Base-by-base conservation (phyloP, 1,140 invertebrate species). In the Tetraneura akinire region DNA sequence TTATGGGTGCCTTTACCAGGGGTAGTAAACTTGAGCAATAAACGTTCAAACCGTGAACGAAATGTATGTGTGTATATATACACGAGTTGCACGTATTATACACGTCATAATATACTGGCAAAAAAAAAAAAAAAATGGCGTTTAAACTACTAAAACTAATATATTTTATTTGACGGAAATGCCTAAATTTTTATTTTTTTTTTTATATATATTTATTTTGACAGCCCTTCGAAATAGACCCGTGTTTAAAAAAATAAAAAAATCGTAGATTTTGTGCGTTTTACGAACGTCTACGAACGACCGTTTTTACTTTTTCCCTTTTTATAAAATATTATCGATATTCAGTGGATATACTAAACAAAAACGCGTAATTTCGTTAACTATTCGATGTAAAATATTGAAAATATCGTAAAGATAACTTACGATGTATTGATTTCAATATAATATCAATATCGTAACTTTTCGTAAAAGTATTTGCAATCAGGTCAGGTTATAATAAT, bases 21-120 rank as follows among this genome's bases (percentile, higher is more conserved):
- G 29, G 51, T 57, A 57, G 51, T 74, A 74, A 74, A 74, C 51
- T 74, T 74, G 32, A 53, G 71, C 51, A 74, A 74, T 74, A 74
- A 74, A 74, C 51, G 29, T 74, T 32, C 71, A 5, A 49, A 55
- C 71, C 26, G 71, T 74, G 13, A 74, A 74, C 49, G 11, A 51
- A 29, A 73, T 49, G 32, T n/a, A 47, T 55, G 13, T 55, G 21
- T 55, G 23, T 55, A 23, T 13, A n/a, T 51, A 21, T 11, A 4
- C 26, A 3, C 29, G 18, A 10, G 32, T 11, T n/a, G 18, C 62
- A 32, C 32, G 9, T 9, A 32, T 4, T 37, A 37, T 8, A 37
- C 8, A 37, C 32, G 32, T 37, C 32, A 37, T 8, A n/a, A 3
- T 37, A 37, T 8, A 8, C 32, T 37, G 8, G 3, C 3, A 37